Conservation (phyloP, 2,888 invertebrate genomes). For the Pediacus dermestoides region DNA sequence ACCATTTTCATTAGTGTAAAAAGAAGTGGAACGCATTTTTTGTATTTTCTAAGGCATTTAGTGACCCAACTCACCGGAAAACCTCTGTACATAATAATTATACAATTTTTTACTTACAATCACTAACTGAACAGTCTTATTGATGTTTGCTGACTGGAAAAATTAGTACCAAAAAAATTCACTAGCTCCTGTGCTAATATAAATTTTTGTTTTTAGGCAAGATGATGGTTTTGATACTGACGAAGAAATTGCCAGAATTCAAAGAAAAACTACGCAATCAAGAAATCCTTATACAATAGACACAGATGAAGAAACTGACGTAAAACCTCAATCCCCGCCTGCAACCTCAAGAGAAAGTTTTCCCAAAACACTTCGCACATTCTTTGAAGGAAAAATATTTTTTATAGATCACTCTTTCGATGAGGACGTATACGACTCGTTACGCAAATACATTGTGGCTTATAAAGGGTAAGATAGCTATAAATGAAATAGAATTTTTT, state of each 20-base stretch:
- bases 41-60: too few relatives aligned
- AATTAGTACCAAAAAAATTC: too few relatives aligned
- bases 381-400: slow-evolving; percentile 54
- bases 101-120: too few relatives aligned
- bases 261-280: slow-evolving; percentile 27
- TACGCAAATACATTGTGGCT: slow-evolving; percentile 57
- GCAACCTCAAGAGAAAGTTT: slow-evolving; percentile 20
- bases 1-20: too few relatives aligned
- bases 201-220: slow-evolving; percentile 19
- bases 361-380: slow-evolving; percentile 49
- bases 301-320: slow-evolving; percentile 46
- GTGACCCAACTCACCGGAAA: too few relatives aligned
- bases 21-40: too few relatives aligned
- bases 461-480: slow-evolving; percentile 63
- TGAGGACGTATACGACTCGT: slow-evolving; percentile 38
- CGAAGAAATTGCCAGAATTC: slow-evolving; percentile 53
- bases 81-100: too few relatives aligned
- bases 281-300: slow-evolving; percentile 32
- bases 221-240: slow-evolving; percentile 56
- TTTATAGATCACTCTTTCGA: slow-evolving; percentile 49
- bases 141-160: too few relatives aligned
- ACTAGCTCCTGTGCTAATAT: background rate
- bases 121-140: too few relatives aligned
- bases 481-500: too few relatives aligned
- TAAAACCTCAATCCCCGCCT: slow-evolving; percentile 9